Evolutionary conservation across 2,113 vertebrate species (phyloP), one percentile per base, ranked within the genome.

Genomic region (Aviceda subcristata): DNA sequence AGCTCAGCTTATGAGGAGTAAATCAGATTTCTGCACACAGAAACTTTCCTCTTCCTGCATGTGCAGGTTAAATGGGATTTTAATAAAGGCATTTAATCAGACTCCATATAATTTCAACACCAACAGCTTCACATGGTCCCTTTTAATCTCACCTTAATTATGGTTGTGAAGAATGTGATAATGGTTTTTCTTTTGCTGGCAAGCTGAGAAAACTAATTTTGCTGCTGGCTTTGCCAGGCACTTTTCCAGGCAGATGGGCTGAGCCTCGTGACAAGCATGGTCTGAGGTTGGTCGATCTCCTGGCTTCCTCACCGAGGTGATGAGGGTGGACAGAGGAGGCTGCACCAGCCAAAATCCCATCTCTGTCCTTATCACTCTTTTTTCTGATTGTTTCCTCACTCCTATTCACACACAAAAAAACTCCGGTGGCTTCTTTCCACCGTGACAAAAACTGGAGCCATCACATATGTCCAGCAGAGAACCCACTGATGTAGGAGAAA

Each of bases 231-330:
- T 78, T 69, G 38, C 63, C 62, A 17, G 43, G 53, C 13, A 5
- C 19, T 72, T 81, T 85, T 50, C 46, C 63, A 91, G 73, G 72
- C 4, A 26, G 48, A 68, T 55, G 26, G 38, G 46, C 51, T 57
- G 75, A 82, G 45, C 56, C 46, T 50, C 18, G 4, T 55, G 59
- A 67, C 67, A 63, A 67, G 22, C 10, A 19, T 5, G 30, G 13
- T 9, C 72, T 72, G 53, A 60, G 55, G 11, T 1, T 36, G 76
- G n/a, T 4, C 2, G 0, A 15, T n/a, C 57, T 76, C 62, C 56
- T 13, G 26, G 3, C 11, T 68, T 79, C 41, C 53, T 84, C 64
- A 19, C 11, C 0, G 0, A 13, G 20, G 15, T 21, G 48, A 34
- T 55, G 48, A 63, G 34, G 57, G 38, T 38, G 59, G 55, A 38